Conservation (phyloP, 1,140 invertebrate genomes). For the Oreohelix idahoensis region DNA sequence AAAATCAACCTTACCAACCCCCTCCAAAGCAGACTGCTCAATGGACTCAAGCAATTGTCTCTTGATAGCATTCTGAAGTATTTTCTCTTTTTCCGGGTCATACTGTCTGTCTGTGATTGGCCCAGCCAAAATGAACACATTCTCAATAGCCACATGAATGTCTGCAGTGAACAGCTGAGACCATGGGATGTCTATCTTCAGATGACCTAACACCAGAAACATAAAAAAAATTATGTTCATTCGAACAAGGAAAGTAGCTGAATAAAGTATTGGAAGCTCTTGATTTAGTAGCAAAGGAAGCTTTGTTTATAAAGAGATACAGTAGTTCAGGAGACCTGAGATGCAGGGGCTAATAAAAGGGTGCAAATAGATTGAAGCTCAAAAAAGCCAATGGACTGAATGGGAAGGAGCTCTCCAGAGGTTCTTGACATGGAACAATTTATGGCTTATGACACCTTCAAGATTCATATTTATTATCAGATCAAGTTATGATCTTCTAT, state of each 20-base stretch:
- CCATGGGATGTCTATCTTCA: constrained; percentile 86
- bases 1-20: constrained; percentile 47
- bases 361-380: too few species aligned
- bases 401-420: too few species aligned
- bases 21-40: constrained; percentile 56
- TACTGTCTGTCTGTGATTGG: constrained; percentile 81
- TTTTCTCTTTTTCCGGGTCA: constrained; percentile 83
- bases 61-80: constrained; percentile 82
- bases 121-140: constrained; percentile 84
- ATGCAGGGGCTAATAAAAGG: too few species aligned
- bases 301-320: too few species aligned
- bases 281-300: too few species aligned
- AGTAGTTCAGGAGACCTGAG: too few species aligned
- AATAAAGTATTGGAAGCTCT: too few species aligned
- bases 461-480: too few species aligned
- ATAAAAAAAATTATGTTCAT: neutral
- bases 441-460: too few species aligned
- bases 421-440: too few species aligned
- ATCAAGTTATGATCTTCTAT: too few species aligned
- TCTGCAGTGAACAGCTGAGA: constrained; percentile 81
- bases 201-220: constrained; percentile 73
- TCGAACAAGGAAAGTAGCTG: neutral
- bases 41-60: constrained; percentile 78
- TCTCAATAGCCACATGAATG: constrained; percentile 78
- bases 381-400: too few species aligned